Evolutionary conservation across 2,888 invertebrate genomes (phyloP).

Genomic region (Drosophila incognita): DNA sequence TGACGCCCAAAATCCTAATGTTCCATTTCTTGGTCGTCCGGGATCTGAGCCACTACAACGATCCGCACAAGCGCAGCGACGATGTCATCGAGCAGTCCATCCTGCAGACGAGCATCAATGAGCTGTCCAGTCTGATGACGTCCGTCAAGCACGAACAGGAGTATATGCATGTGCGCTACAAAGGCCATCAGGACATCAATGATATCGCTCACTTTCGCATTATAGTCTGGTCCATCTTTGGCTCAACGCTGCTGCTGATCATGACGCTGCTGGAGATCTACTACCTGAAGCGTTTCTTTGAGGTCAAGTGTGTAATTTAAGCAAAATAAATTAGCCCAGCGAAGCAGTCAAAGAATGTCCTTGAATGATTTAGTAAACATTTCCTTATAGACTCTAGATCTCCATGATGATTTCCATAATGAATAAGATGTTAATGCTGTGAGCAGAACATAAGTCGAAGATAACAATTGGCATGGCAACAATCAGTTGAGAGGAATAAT

Average conservation of each 20-base stretch:
- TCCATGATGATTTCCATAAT: not conserved
- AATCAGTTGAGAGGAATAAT: not conserved
- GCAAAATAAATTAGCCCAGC: not conserved
- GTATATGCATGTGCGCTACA: conserved; percentile 70
- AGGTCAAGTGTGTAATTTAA: conserved; percentile 63
- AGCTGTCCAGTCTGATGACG: conserved; percentile 42
- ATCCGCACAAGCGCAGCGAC: conserved; percentile 43
- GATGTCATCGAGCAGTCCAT: conserved; percentile 59
- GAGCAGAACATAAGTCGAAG: too few relatives aligned
- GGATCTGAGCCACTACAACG: conserved; percentile 40
- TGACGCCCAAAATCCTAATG: conserved; percentile 69
- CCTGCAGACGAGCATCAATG: conserved; percentile 52
- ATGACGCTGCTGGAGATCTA: conserved; percentile 62
- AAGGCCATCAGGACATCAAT: conserved; percentile 52
- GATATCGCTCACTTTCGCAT: conserved; percentile 62
- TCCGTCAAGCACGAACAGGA: conserved; percentile 61
- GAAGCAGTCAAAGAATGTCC: not conserved
- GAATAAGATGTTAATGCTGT: too few relatives aligned
- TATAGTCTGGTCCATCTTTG: conserved; percentile 62
- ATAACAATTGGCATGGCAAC: not conserved
- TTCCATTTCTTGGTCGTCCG: conserved; percentile 57
- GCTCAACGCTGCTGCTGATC: conserved; percentile 47
- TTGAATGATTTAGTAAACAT: not conserved
- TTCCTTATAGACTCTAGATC: not conserved
- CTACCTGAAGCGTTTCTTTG: conserved; percentile 73